These are phyloP conservation scores for Phyllotreta striolata DNA, from an alignment of 2,888 invertebrate genomes.

Conservation along the genomic window DNA sequence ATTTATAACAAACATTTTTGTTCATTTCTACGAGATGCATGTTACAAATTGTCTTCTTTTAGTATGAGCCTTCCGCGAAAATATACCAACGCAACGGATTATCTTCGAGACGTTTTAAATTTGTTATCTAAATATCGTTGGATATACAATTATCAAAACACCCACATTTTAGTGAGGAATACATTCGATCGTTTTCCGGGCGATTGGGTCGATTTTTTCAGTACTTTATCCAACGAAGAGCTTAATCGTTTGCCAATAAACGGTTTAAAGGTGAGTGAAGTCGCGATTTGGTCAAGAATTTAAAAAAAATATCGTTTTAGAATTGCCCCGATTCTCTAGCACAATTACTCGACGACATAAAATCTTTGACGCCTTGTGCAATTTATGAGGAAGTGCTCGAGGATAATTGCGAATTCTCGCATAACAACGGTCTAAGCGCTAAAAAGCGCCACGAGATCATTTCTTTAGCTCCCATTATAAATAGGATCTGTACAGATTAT, in stretches of 20 bases:
- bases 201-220: constrained; percentile 64
- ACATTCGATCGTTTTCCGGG: constrained; percentile 66
- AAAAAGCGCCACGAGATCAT: constrained; percentile 80
- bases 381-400: constrained; percentile 8
- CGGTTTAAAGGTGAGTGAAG: constrained; percentile 36
- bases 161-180: constrained; percentile 67
- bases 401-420: constrained; percentile 48
- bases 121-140: constrained; percentile 70
- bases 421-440: constrained; percentile 59
- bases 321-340: constrained; percentile 57
- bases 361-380: constrained; percentile 52
- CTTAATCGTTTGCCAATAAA: constrained; percentile 62
- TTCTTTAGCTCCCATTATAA: constrained; percentile 67
- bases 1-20: not conserved
- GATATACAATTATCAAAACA: constrained; percentile 73
- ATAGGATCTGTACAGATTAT: constrained; percentile 61
- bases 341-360: constrained; percentile 56
- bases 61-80: constrained; percentile 57
- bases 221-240: constrained; percentile 58
- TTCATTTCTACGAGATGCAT: not conserved
- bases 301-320: not conserved
- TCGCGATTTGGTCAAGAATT: not conserved
- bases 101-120: constrained; percentile 65
- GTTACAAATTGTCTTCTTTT: constrained; percentile 23
- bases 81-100: constrained; percentile 55